Conservation (phyloP, 2,113 vertebrate genomes). For the Cololabis saira region DNA sequence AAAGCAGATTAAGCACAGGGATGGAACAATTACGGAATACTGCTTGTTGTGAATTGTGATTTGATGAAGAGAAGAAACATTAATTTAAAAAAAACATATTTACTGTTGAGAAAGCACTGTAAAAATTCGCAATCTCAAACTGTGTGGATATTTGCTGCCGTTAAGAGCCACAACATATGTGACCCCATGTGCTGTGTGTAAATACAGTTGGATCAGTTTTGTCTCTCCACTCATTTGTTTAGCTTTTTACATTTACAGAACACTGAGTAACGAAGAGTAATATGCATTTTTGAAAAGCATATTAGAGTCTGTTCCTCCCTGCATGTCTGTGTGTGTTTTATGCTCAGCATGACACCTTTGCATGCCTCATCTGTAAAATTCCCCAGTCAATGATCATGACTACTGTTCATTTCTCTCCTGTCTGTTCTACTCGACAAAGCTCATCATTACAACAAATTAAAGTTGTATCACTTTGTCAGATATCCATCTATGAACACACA, state of each 20-base stretch:
- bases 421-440: conserved; percentile 40
- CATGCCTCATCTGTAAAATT: conserved; percentile 43
- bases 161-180: neutral
- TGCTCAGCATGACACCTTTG: conserved; percentile 37
- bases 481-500: neutral
- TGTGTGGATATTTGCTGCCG: neutral
- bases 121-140: neutral
- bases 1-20: too few species aligned
- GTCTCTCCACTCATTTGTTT: neutral
- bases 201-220: neutral
- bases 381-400: conserved; percentile 54
- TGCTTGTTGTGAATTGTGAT: too few species aligned
- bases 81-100: too few species aligned
- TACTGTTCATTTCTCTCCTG: conserved; percentile 22
- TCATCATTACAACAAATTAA: conserved; percentile 50
- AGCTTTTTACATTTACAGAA: conserved; percentile 3
- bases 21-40: too few species aligned
- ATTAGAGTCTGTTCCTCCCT: neutral
- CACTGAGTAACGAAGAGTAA: conserved; percentile 1
- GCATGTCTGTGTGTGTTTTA: conserved; percentile 23
- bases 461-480: conserved; percentile 13
- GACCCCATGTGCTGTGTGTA: neutral
- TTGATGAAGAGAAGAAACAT: too few species aligned
- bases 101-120: too few species aligned
- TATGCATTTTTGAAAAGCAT: conserved; percentile 25